Conservation (phyloP, 2,888 invertebrate species). For the Erebia palarica region DNA sequence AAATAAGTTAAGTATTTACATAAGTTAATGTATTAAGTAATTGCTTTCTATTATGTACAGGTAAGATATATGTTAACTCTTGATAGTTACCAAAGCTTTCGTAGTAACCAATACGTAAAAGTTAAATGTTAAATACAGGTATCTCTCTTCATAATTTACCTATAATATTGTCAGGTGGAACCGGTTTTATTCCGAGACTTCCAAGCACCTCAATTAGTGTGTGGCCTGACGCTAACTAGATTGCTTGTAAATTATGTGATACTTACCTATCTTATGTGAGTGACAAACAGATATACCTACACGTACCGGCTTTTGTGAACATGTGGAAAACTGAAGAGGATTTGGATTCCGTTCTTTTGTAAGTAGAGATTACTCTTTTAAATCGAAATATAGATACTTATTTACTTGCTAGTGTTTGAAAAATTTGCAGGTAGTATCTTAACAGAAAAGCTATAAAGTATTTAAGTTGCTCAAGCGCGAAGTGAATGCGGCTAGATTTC, state of each 20-base stretch:
- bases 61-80: too few relatives aligned
- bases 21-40: too few relatives aligned
- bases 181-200: conserved; percentile 30
- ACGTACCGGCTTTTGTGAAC: conserved; percentile 26
- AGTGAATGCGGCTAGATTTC: too few relatives aligned
- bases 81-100: too few relatives aligned
- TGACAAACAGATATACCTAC: neutral
- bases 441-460: too few relatives aligned
- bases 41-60: too few relatives aligned
- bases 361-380: conserved; percentile 44
- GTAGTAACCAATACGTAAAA: neutral
- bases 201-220: conserved; percentile 12
- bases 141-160: neutral
- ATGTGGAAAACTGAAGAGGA: conserved; percentile 55
- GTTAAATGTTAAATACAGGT: neutral
- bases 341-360: conserved; percentile 51
- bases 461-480: too few relatives aligned
- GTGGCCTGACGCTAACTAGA: neutral
- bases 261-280: neutral
- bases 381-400: neutral
- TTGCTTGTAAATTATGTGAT: neutral
- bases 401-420: neutral
- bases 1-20: too few relatives aligned
- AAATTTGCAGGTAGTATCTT: neutral
- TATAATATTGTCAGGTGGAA: conserved; percentile 20